Percentiles rank a stretch among this genome's conserved stretches.
Conservation (phyloP, 1,140 invertebrate species). For the Dendroctonus valens region DNA sequence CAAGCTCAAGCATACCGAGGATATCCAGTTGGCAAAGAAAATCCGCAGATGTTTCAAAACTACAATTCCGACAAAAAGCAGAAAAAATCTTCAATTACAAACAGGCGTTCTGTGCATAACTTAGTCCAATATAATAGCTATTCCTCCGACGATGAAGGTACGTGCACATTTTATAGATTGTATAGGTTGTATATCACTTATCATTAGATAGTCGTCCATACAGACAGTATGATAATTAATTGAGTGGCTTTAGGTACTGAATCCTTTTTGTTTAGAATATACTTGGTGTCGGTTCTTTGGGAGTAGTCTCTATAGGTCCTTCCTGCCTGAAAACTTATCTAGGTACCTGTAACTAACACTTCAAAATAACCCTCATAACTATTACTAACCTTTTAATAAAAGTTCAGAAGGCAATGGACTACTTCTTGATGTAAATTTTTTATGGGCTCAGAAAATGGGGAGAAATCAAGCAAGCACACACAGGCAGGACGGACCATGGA, state of each 20-base stretch:
- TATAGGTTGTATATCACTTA: slow-evolving; percentile 5
- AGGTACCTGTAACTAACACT: slow-evolving; percentile 48
- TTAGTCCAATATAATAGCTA: slow-evolving; percentile 70
- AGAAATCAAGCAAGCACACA: slow-evolving; percentile 48
- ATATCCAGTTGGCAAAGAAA: slow-evolving; percentile 36
- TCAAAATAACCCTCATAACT: slow-evolving; percentile 35
- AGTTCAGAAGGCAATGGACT: slow-evolving; percentile 39
- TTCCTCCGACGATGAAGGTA: slow-evolving; percentile 86
- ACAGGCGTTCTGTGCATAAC: slow-evolving; percentile 32
- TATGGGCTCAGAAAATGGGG: slow-evolving; percentile 49
- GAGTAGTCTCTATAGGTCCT: slow-evolving; percentile 49
- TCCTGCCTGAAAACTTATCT: slow-evolving; percentile 49
- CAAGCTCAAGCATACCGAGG: slow-evolving; percentile 51
- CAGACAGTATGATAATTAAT: too few species aligned
- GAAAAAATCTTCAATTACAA: slow-evolving; percentile 35
- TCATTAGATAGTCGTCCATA: neutral
- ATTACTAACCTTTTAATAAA: slow-evolving; percentile 44
- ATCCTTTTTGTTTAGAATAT: too few species aligned
- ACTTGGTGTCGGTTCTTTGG: slow-evolving; percentile 37
- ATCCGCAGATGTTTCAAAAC: slow-evolving; percentile 52
- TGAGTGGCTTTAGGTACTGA: too few species aligned
- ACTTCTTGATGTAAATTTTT: slow-evolving; percentile 46
- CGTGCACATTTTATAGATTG: slow-evolving; percentile 10
- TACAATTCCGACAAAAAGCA: slow-evolving; percentile 35
- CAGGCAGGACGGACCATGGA: slow-evolving; percentile 51